Evolutionary conservation across 2,888 invertebrate species (phyloP).

Genomic region (Pilophorus perplexus): DNA sequence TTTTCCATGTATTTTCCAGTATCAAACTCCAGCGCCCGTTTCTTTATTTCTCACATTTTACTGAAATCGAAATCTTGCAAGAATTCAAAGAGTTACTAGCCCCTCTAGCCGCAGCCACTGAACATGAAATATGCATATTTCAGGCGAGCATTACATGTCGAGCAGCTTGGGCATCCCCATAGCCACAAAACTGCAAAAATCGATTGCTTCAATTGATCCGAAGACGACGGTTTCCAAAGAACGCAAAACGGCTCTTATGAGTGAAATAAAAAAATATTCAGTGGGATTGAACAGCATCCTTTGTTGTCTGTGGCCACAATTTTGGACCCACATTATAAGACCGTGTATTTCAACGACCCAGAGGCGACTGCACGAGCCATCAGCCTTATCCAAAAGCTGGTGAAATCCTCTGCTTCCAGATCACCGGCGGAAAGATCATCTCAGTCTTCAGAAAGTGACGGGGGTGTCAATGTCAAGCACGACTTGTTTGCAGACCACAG

Average conservation of each 20-base stretch:
- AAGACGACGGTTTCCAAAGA: constrained; percentile 7
- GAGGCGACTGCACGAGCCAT: background rate
- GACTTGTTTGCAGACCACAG: constrained; percentile 12
- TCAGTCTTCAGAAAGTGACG: no score
- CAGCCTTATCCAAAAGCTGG: background rate
- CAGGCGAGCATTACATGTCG: constrained; percentile 34
- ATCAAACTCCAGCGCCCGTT: constrained; percentile 44
- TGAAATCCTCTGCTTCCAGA: background rate
- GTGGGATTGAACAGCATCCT: constrained; percentile 39
- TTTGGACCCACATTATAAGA: constrained; percentile 32
- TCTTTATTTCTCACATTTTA: constrained; percentile 44
- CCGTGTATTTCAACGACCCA: constrained; percentile 21
- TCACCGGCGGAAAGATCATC: background rate
- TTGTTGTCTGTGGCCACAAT: constrained; percentile 38
- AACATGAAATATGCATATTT: constrained; percentile 25
- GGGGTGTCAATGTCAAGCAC: no score
- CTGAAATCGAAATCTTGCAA: constrained; percentile 39
- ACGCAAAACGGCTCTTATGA: constrained; percentile 8
- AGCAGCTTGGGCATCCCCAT: constrained; percentile 39
- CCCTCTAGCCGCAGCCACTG: constrained; percentile 42
- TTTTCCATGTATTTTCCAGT: no score
- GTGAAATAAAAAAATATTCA: constrained; percentile 41
- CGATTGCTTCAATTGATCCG: background rate
- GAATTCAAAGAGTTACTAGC: constrained; percentile 41
- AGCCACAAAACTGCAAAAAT: constrained; percentile 24